Evolutionary conservation across 2,797 vertebrate species (phyloP), one percentile per base, ranked within the genome.

Genomic region (Salarias fasciatus): DNA sequence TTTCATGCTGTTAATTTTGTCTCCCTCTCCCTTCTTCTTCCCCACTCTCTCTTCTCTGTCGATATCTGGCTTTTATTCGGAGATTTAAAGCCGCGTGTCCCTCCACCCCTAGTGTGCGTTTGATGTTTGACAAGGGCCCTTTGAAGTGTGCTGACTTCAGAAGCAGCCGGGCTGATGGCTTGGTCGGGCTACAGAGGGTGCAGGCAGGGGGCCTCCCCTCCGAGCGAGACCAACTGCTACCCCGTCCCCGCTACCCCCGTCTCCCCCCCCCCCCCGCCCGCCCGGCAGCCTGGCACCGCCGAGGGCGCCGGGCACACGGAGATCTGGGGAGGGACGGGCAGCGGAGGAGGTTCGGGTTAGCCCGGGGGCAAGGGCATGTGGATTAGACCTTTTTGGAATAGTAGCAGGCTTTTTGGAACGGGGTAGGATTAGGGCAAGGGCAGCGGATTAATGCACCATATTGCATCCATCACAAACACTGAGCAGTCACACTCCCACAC

Each of bases 81-180:
- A 92, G 92, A 93, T 93, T 95, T 95, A 93, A 93, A 93, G 84
- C 88, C 83, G 91, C 87, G 85, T 88, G 90, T 91, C 94, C 94
- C 93, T 91, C 95, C 92, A 86, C 93, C 92, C 92, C 89, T 92
- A 83, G 90, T 91, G 92, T 93, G 94, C 91, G 94, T 97, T 97
- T 97, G 93, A 95, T 96, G 94, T 96, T 94, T 95, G 94, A 96
- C 95, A 95, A 95, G 93, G 94, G 92, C 82, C 93, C 96, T 98
- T 97, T 97, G 96, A 97, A 97, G 95, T 95, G 94, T 92, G 92
- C 92, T 93, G 92, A 94, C 94, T 96, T 96, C 95, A 96, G 94
- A 96, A 94, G 93, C 90, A 91, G 92, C 94, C 86, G 83, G 70
- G 93, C 95, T 96, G 95, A 96, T 95, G 95, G 95, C 94, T 94